Evolutionary conservation across 2,797 vertebrate genomes (phyloP).

Genomic region (Anguilla anguilla): DNA sequence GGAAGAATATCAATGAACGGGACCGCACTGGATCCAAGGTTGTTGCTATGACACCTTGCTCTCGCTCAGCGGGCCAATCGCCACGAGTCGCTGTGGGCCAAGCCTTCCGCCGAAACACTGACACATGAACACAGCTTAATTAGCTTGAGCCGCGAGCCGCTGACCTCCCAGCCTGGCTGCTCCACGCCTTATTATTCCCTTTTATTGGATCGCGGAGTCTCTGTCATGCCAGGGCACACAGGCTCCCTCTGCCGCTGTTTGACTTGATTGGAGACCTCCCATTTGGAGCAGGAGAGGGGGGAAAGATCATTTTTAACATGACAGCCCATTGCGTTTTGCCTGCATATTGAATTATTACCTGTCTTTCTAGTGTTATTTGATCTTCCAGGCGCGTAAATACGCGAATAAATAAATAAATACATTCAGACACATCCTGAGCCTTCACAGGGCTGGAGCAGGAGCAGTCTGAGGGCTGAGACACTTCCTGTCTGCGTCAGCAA

Average conservation of each 20-base stretch:
- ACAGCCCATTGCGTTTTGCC: neutral
- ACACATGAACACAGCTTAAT: conserved; percentile 33
- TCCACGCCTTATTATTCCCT: neutral
- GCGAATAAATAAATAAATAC: neutral
- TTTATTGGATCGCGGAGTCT: neutral
- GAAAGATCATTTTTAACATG: neutral
- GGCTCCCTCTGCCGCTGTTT: neutral
- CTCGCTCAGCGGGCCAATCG: conserved; percentile 13
- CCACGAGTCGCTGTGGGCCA: conserved; percentile 18
- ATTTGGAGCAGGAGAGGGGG: neutral
- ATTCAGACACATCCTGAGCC: neutral
- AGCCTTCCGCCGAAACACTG: neutral
- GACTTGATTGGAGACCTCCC: neutral
- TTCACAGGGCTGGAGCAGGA: neutral
- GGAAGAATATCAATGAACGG: conserved; percentile 3
- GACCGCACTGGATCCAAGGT: conserved; percentile 18
- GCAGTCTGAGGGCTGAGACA: neutral
- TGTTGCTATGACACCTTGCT: conserved; percentile 9
- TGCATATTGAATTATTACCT: neutral
- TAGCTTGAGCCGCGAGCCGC: neutral
- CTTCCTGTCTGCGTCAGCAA: no score
- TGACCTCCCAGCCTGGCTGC: neutral
- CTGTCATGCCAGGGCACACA: neutral
- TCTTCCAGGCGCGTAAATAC: neutral
- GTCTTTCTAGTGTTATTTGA: neutral